Conservation (phyloP, 2,888 invertebrate genomes). For the Leptinotarsa tumamoca region DNA sequence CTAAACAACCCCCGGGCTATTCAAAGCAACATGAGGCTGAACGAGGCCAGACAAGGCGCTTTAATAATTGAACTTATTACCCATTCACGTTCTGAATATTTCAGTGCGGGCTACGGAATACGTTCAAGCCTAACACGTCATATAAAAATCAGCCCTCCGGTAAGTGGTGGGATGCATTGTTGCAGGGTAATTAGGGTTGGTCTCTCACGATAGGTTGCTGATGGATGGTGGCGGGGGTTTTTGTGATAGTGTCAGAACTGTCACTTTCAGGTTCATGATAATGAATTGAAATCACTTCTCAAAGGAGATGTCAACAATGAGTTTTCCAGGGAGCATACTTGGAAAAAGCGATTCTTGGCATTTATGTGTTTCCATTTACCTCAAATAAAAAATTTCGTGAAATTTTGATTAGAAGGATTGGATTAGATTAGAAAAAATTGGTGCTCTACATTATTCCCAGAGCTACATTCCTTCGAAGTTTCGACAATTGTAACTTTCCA, state of each 20-base stretch:
- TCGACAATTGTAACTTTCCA: too few species aligned
- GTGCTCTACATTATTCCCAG: too few species aligned
- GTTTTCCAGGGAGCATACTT: too few species aligned
- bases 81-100: constrained; percentile 46
- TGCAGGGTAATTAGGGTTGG: neutral
- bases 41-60: constrained; percentile 29
- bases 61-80: constrained; percentile 45
- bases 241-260: neutral
- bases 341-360: too few species aligned
- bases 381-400: too few species aligned
- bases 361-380: too few species aligned
- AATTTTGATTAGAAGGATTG: too few species aligned
- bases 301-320: too few species aligned
- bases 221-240: neutral
- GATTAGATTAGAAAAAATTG: too few species aligned
- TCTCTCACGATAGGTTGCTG: neutral
- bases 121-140: constrained; percentile 32
- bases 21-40: neutral
- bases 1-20: neutral
- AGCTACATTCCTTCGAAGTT: too few species aligned
- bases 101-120: constrained; percentile 37
- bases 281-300: neutral
- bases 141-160: neutral
- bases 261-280: neutral
- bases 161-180: neutral